phyloP scores from a whole-genome alignment of 2,113 vertebrate species.

The Phaethornis superciliosus region DNA sequence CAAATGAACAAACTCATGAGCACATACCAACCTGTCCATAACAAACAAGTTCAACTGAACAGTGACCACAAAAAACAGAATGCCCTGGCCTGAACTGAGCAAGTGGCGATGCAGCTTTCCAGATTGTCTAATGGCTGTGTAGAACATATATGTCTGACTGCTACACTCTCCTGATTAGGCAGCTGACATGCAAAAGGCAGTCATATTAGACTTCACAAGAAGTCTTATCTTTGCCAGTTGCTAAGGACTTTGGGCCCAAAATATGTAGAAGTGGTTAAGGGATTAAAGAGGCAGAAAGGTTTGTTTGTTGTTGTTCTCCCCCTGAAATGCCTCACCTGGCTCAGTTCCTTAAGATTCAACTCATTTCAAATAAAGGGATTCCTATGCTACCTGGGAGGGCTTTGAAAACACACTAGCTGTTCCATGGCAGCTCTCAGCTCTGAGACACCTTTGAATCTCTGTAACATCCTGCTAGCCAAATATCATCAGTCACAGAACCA shows the following conservation, averaged over 20 bases:
- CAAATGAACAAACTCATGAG: not conserved
- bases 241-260: not conserved
- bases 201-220: not conserved
- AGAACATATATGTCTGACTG: rapidly evolving
- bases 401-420: not conserved
- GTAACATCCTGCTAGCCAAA: not conserved
- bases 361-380: not conserved
- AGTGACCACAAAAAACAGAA: not conserved
- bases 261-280: not conserved
- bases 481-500: not conserved
- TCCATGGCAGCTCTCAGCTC: not conserved
- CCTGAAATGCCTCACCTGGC: not conserved
- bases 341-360: not conserved
- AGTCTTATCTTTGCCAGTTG: not conserved
- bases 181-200: not conserved
- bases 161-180: not conserved
- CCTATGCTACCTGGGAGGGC: not conserved
- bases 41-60: not conserved
- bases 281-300: not conserved
- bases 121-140: not conserved
- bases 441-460: not conserved
- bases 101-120: not conserved
- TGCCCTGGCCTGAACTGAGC: rapidly evolving
- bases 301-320: too few species aligned
- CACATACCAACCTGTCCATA: not conserved